Evolutionary conservation across 2,888 invertebrate genomes (phyloP).

Genomic region (Trichogramma evanescens): DNA sequence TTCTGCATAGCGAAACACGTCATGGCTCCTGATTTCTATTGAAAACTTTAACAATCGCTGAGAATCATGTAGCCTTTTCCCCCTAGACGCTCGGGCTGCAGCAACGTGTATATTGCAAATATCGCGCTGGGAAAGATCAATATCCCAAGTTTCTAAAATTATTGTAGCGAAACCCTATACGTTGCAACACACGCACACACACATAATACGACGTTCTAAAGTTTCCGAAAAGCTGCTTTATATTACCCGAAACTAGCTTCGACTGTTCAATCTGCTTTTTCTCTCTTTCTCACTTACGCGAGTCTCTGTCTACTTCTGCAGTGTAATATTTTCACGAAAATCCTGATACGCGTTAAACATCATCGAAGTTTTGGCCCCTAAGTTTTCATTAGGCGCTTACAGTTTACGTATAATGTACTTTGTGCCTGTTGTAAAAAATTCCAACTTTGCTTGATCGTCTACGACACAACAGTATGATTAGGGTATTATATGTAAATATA

Average conservation of each 20-base stretch:
- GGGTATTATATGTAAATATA: no score
- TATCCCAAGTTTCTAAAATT: conserved; percentile 15
- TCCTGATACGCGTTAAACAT: neutral
- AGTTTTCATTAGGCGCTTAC: conserved; percentile 18
- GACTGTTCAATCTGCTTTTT: neutral
- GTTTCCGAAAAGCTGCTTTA: conserved; percentile 16
- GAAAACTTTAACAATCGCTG: no score
- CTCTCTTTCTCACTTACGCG: neutral
- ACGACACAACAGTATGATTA: no score
- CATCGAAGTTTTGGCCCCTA: conserved; percentile 10
- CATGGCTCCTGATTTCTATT: no score
- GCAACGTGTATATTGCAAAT: no score
- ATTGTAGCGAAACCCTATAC: conserved; percentile 14
- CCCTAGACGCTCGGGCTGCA: no score
- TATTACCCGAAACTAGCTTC: neutral
- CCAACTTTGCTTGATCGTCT: no score
- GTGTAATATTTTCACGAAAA: conserved; percentile 11
- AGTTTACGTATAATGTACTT: no score
- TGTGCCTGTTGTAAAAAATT: no score
- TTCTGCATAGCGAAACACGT: no score
- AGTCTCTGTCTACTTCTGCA: no score
- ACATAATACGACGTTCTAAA: conserved; percentile 6
- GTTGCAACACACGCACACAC: neutral
- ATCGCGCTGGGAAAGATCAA: neutral
- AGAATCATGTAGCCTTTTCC: no score